Base-by-base conservation (phyloP, 2,888 invertebrate species). In the Apotomis turbidana region DNA sequence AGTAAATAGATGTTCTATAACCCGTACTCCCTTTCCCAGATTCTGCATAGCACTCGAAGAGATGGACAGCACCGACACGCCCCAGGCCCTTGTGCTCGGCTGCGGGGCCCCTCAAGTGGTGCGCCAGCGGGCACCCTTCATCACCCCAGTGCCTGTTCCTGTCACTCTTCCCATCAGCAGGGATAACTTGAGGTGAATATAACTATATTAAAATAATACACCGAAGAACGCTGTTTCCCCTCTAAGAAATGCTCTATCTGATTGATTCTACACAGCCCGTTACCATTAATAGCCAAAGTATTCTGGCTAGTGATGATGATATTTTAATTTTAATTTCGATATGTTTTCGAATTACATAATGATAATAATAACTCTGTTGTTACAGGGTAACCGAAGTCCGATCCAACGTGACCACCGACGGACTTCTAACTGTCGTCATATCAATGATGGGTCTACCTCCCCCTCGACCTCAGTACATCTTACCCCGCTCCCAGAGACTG, bases 41-140 rank as follows among this genome's bases (percentile, higher is more conserved):
- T 95, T 95, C 80, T 96, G 96, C 81, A 93, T 96, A 71, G 95
- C 96, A 3, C 86, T 97, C 4, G 91, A 96, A 80, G 95, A 95
- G 81, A 95, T 95, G 90, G 95, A 93, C 70, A 93, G 78, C 76
- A 85, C 84, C 13, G 91, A 90, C 77, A 86, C 92, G 3, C 96
- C 96, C 38, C 87, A 95, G 0, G 94, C 95, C 0, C 84, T 96
- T 3, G 95, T 96, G 0, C 85, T 96, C 2, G 96, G 96, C 0
- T 93, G 93, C 70, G 89, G 91, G 2, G 76, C 77, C 0, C 87
- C 92, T 0, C 87, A 88, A 76, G 71, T 80, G 36, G 88, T 93
- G 3, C 79, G 90, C 52, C 86, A 90, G 74, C 77, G 90, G 36
- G 89, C 84, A 0, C 80, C 87, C 0, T 93, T 88, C 44, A 81